Evolutionary conservation across 1,140 invertebrate genomes (phyloP).

Genomic region (Drosophila sulfurigaster): DNA sequence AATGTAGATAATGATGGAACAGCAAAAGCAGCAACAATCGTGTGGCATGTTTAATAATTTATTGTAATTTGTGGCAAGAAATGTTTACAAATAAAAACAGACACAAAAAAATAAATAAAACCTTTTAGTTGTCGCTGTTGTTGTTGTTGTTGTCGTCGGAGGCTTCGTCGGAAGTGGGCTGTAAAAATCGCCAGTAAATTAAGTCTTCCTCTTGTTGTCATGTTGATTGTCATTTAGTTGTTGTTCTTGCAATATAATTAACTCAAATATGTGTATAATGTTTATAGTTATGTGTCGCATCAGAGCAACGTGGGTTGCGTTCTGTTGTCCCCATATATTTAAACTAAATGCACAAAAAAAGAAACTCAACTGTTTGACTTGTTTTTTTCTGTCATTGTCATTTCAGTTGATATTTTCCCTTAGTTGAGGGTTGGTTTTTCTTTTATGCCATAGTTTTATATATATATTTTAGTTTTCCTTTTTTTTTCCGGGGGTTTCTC

Average conservation of each 20-base stretch:
- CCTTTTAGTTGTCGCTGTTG: conserved; percentile 27
- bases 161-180: conserved; percentile 23
- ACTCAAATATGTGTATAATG: conserved; percentile 79
- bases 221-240: conserved; percentile 53
- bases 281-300: conserved; percentile 72
- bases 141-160: conserved; percentile 24
- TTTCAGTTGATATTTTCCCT: conserved; percentile 50
- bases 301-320: conserved; percentile 36
- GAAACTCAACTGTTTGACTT: conserved; percentile 49
- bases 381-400: conserved; percentile 45
- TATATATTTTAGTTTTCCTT: conserved; percentile 6
- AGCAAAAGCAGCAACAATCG: conserved; percentile 42
- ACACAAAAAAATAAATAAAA: conserved; percentile 24
- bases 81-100: conserved; percentile 30
- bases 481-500: conserved; percentile 24
- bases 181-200: conserved; percentile 66
- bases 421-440: conserved; percentile 56
- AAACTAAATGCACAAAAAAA: conserved; percentile 63
- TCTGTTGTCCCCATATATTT: conserved; percentile 53
- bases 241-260: conserved; percentile 74
- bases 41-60: conserved; percentile 81
- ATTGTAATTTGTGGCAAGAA: conserved; percentile 74
- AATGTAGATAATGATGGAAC: conserved; percentile 67
- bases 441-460: conserved; percentile 34
- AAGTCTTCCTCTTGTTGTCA: conserved; percentile 48